Evolutionary conservation across 1,140 invertebrate genomes (phyloP).

Genomic region (Rhizoglyphus robini): DNA sequence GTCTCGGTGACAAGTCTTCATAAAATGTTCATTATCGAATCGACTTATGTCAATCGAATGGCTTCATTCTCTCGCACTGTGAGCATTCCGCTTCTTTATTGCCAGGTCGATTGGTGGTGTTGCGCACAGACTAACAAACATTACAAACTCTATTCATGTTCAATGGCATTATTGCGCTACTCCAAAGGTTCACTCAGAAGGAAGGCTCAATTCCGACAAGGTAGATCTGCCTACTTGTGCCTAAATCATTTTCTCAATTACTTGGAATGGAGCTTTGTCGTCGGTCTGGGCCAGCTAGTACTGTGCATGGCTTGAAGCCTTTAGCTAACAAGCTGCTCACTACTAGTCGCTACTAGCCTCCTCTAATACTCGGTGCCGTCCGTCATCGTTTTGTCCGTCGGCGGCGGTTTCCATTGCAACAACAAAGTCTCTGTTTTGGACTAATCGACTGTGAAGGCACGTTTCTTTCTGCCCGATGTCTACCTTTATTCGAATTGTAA

Average conservation of each 20-base stretch:
- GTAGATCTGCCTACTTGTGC: not conserved
- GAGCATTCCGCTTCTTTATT: too few species aligned
- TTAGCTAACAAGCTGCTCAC: constrained; percentile 1
- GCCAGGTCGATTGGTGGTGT: too few species aligned
- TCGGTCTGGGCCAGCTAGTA: not conserved
- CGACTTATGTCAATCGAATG: not conserved
- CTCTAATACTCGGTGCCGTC: too few species aligned
- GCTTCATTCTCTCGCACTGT: not conserved
- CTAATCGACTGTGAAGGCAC: constrained; percentile 14
- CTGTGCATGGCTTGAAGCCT: not conserved
- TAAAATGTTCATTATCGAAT: too few species aligned
- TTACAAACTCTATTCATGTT: not conserved
- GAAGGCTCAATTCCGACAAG: not conserved
- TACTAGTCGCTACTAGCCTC: too few species aligned
- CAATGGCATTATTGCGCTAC: not conserved
- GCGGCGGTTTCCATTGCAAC: constrained; percentile 15
- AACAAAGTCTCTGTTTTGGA: constrained; percentile 3
- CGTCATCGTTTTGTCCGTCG: constrained; percentile 2
- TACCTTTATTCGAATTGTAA: constrained; percentile 6
- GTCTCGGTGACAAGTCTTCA: not conserved
- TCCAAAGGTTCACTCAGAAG: not conserved
- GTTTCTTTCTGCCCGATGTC: constrained; percentile 8
- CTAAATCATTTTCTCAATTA: constrained; percentile 9
- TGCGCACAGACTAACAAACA: not conserved
- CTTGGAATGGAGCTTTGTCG: not conserved